Evolutionary conservation across 1,140 invertebrate species (phyloP).

Genomic region (Drosophila busckii): DNA sequence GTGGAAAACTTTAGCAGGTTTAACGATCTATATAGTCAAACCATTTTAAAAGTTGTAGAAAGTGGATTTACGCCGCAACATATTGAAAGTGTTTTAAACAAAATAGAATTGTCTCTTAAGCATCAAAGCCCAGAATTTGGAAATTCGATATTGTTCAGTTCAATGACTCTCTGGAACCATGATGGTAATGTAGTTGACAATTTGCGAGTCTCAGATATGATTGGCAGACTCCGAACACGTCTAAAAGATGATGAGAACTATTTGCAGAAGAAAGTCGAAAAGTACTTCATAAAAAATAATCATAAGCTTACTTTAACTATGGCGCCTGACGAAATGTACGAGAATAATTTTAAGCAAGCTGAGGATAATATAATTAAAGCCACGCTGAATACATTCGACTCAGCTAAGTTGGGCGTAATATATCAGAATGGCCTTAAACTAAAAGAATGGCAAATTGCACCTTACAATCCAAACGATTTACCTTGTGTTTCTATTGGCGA

Average conservation of each 20-base stretch:
- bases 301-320: constrained; percentile 91
- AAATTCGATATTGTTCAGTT: constrained; percentile 85
- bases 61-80: constrained; percentile 90
- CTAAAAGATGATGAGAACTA: constrained; percentile 85
- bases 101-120: constrained; percentile 89
- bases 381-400: constrained; percentile 83
- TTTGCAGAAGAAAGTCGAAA: constrained; percentile 86
- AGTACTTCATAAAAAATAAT: constrained; percentile 89
- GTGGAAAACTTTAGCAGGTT: constrained; percentile 86
- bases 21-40: constrained; percentile 85
- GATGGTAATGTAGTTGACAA: constrained; percentile 86
- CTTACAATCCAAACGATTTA: constrained; percentile 85
- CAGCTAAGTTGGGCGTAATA: constrained; percentile 84
- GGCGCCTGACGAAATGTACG: constrained; percentile 89
- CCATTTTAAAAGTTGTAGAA: constrained; percentile 83
- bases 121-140: constrained; percentile 93
- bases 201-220: constrained; percentile 85
- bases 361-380: constrained; percentile 85
- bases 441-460: constrained; percentile 85
- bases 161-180: constrained; percentile 92
- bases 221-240: constrained; percentile 83
- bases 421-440: constrained; percentile 85
- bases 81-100: constrained; percentile 92
- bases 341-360: constrained; percentile 81
- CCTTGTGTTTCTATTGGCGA: constrained; percentile 89